Evolutionary conservation across 2,113 vertebrate species (phyloP), one percentile per base, ranked within the genome.

Genomic region (Otus sunia): DNA sequence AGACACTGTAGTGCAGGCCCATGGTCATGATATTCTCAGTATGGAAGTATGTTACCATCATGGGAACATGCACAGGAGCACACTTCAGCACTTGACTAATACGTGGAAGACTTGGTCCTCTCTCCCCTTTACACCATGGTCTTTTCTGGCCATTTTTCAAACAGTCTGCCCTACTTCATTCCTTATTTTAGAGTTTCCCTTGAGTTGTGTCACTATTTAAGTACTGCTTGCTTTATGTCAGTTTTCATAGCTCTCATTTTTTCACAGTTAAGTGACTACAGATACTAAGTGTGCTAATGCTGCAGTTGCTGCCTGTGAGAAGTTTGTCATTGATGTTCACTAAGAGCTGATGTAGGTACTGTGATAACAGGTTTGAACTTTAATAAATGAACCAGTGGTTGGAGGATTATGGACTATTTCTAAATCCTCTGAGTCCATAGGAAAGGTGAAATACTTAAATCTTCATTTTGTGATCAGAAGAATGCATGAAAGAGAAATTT

Each of bases 391-490:
- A 59, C 21, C 16, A 60, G 36, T 64, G 86, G 23, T 4, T 84
- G 23, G 47, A 92, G 72, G 84, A 74, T 80, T 81, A 74, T 0
- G 0, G 88, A 29, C 75, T 77, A 14, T 67, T 90, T 90, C 64
- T 86, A 77, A 88, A 86, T 93, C 72, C 18, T 81, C 41, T 21
- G 39, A 80, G 76, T 74, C 43, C 63, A 1, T 25, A 39, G 90
- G 86, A 95, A 95, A 92, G 74, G 90, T 91, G 50, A 93, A 90
- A 84, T 77, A 25, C 64, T 81, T 91, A 91, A 90, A 96, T 92
- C 89, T 94, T 94, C 72, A 56, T 97, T 92, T 76, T 56, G 30
- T 67, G 47, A 66, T 93, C 63, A 78, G 79, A 92, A 80, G 53
- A 15, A 12, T 21, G 6, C 55, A 60, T 47, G 34, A 88, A 90